These are phyloP conservation scores for Cosmia trapezina DNA, from an alignment of 2,888 invertebrate species.

Conservation along the genomic window DNA sequence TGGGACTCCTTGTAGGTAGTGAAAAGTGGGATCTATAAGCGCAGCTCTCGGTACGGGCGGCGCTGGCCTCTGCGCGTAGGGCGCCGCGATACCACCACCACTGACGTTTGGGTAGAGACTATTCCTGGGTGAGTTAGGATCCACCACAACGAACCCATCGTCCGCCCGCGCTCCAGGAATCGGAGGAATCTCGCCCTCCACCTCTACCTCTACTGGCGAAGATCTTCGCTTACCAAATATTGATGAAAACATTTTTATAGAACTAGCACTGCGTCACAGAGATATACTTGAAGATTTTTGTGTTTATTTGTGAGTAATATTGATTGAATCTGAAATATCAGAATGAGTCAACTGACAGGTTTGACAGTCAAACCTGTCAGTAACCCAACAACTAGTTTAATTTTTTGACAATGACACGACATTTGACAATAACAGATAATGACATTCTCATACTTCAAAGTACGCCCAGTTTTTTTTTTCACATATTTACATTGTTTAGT, in stretches of 20 bases:
- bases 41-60: conserved; percentile 76
- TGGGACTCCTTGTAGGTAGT: conserved; percentile 90
- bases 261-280: conserved; percentile 3
- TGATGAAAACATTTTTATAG: conserved; percentile 84
- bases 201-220: conserved; percentile 86
- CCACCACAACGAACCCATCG: conserved; percentile 84
- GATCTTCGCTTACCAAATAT: conserved; percentile 86
- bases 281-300: conserved; percentile 9
- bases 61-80: conserved; percentile 79
- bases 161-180: conserved; percentile 85
- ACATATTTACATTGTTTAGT: no score
- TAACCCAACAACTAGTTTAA: not conserved
- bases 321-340: no score
- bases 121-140: conserved; percentile 75
- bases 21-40: conserved; percentile 78
- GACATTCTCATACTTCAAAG: not conserved
- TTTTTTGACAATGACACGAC: conserved; percentile 14
- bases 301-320: conserved; percentile 8
- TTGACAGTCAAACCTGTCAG: not conserved
- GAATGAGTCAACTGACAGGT: conserved; percentile 30
- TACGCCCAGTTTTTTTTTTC: not conserved
- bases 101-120: conserved; percentile 82
- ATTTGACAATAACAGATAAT: not conserved
- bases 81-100: conserved; percentile 69
- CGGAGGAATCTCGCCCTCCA: conserved; percentile 85